phyloP scores from a whole-genome alignment of 2,888 invertebrate species.

The Oscheius sp. region DNA sequence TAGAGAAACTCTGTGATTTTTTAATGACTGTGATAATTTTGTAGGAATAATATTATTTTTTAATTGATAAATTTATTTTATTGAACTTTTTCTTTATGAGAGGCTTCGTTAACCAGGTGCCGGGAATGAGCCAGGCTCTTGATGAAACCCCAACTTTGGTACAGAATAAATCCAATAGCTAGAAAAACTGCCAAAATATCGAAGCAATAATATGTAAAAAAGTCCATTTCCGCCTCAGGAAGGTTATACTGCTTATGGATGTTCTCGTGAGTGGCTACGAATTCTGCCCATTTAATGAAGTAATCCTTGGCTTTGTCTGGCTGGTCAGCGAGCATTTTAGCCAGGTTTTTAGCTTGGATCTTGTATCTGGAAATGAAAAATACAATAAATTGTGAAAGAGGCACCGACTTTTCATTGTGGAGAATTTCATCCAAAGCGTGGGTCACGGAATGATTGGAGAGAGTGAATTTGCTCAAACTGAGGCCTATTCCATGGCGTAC shows the following conservation, averaged over 20 bases:
- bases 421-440: not conserved
- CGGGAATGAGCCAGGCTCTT: too few species aligned
- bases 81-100: too few species aligned
- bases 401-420: not conserved
- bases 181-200: constrained; percentile 17
- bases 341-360: not conserved
- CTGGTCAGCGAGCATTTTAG: constrained; percentile 27
- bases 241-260: constrained; percentile 46
- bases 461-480: not conserved
- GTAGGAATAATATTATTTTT: too few species aligned
- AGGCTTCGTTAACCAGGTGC: too few species aligned
- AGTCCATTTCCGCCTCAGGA: constrained; percentile 38
- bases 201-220: constrained; percentile 44
- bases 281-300: constrained; percentile 53
- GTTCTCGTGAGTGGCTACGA: constrained; percentile 42
- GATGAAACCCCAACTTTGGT: too few species aligned
- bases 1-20: not conserved
- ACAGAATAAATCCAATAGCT: too few species aligned
- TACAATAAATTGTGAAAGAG: not conserved
- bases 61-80: too few species aligned
- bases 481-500: constrained; percentile 18
- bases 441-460: not conserved
- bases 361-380: not conserved
- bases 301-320: constrained; percentile 44
- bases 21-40: not conserved